phyloP scores from a whole-genome alignment of 2,797 vertebrate genomes.

The Sphenodon punctatus region DNA sequence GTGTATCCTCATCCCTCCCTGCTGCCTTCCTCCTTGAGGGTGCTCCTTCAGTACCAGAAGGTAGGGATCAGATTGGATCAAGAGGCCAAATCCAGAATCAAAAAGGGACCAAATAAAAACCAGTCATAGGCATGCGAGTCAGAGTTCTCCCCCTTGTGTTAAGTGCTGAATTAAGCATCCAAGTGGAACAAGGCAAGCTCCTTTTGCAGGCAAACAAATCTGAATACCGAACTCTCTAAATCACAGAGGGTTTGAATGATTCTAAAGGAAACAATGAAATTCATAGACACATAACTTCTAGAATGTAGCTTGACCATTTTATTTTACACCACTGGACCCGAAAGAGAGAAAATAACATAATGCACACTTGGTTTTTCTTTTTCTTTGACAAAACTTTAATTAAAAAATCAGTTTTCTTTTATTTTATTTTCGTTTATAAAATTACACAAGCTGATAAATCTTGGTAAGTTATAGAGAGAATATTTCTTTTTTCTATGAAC shows the following conservation, averaged over 20 bases:
- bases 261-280: constrained; percentile 8
- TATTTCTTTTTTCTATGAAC: constrained; percentile 64
- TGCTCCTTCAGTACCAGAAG: no score
- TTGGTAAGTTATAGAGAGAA: constrained; percentile 72
- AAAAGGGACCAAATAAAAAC: no score
- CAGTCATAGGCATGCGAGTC: no score
- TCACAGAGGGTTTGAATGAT: fast-evolving
- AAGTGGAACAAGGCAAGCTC: neutral
- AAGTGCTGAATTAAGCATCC: neutral
- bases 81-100: neutral
- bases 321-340: constrained; percentile 12
- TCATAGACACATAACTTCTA: neutral
- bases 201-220: neutral
- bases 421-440: no score
- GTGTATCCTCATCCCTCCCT: no score
- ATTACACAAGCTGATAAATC: constrained; percentile 78
- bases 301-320: constrained; percentile 1
- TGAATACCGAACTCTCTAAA: neutral
- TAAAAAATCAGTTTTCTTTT: constrained; percentile 75
- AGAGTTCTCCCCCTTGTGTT: no score
- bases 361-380: constrained; percentile 50
- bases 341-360: constrained; percentile 52
- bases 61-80: no score
- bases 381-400: constrained; percentile 80
- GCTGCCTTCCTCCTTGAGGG: no score